phyloP scores from a whole-genome alignment of 2,113 vertebrate species.

The Gnathonemus longibarbis region DNA sequence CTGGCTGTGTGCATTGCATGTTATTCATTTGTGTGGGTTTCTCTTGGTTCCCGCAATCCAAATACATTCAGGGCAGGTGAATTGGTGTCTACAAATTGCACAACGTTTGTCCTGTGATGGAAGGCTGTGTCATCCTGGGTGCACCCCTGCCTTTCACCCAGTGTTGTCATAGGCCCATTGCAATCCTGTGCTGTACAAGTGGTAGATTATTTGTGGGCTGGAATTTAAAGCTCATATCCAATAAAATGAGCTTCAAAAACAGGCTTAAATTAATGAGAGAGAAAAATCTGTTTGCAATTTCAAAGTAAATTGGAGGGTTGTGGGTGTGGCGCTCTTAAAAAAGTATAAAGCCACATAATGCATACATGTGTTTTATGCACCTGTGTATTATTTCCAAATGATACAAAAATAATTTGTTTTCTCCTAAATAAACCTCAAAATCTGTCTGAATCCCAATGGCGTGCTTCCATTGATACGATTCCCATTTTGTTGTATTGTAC shows the following conservation, averaged over 20 bases:
- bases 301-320: not conserved
- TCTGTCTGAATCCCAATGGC: not conserved
- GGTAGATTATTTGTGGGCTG: not conserved
- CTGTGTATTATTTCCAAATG: not conserved
- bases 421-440: not conserved
- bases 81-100: not conserved
- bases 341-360: not conserved
- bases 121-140: not conserved
- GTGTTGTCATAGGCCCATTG: not conserved
- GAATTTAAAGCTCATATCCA: not conserved
- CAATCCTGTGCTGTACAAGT: not conserved
- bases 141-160: not conserved
- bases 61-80: not conserved
- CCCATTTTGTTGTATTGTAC: not conserved
- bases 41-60: not conserved
- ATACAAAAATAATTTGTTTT: not conserved
- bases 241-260: not conserved
- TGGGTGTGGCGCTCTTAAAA: not conserved
- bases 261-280: not conserved
- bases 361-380: not conserved
- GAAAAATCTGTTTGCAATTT: not conserved
- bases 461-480: not conserved
- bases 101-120: not conserved
- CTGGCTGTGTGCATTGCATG: not conserved
- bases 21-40: not conserved